Base-by-base conservation (phyloP, 2,888 invertebrate species). In the Oeneis ivallda region DNA sequence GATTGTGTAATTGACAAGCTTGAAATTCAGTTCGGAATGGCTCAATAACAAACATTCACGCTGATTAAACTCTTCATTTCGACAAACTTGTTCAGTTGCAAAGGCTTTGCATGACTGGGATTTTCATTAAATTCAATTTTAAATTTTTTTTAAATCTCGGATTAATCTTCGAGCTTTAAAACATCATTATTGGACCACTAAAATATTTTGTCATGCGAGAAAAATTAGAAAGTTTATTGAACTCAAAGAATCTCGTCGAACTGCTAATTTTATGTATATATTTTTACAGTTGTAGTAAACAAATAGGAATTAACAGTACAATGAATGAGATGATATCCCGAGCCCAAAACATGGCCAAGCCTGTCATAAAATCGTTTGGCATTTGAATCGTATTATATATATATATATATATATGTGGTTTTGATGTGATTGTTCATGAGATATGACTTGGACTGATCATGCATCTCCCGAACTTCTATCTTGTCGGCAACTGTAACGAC, bases 11-110 rank as follows among this genome's bases (percentile, higher is more conserved):
- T 69, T 69, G 66, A 66, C 68, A 69, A 69, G 68, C 68, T 64
- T 53, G 61, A 64, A 64, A 66, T 62, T 66, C 66, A 58, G 61
- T 64, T 64, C 61, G 45, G 66, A 69, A 52, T 66, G 66, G 66
- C 66, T 68, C 66, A 68, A 57, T 64, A 66, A 66, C 68, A 68
- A 68, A 68, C 68, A 68, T 68, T 66, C 61, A 68, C 66, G 66
- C 68, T 69, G 66, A 69, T 69, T 69, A 69, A 64, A 69, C 68
- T 66, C 64, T 68, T 68, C 64, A 69, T 66, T 69, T 66, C 68
- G 68, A 66, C 66, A 68, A 64, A 64, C 66, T 68, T 66, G 64
- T 53, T 66, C 64, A 64, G 58, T 64, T 64, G 66, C 64, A 62
- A 66, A 66, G 66, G 64, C 64, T 64, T 66, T 61, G 64, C 66